phyloP scores from a whole-genome alignment of 2,797 vertebrate species.

The Cheirogaleus major region DNA sequence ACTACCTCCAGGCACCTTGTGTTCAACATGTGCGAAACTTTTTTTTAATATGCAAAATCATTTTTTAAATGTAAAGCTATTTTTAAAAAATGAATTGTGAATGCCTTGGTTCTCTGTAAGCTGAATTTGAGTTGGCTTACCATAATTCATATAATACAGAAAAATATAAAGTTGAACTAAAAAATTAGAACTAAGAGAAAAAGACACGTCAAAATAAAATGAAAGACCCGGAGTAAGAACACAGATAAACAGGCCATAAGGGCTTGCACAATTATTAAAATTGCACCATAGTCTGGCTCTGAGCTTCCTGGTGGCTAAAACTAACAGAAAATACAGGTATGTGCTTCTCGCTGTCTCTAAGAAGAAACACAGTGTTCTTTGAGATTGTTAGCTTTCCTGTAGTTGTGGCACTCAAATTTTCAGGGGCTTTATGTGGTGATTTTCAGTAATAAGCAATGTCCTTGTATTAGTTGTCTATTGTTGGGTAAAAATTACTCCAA shows the following conservation, averaged over 20 bases:
- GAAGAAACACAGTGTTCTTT: constrained; percentile 4
- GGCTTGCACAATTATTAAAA: constrained; percentile 2
- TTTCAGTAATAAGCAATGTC: constrained; percentile 28
- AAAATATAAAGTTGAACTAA: constrained; percentile 36
- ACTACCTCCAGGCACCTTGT: neutral
- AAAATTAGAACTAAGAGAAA: neutral
- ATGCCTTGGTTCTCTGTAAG: constrained; percentile 8
- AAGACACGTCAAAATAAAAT: constrained; percentile 17
- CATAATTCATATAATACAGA: neutral
- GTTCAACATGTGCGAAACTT: constrained; percentile 37
- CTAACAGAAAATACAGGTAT: constrained; percentile 7
- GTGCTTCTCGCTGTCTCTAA: neutral
- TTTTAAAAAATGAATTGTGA: neutral
- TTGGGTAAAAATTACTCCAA: constrained; percentile 12
- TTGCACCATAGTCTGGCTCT: constrained; percentile 10
- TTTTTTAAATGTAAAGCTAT: neutral
- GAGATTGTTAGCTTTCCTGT: neutral
- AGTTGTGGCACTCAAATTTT: neutral
- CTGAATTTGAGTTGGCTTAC: constrained; percentile 24
- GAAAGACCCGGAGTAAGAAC: neutral
- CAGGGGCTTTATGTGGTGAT: neutral
- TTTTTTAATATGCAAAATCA: constrained; percentile 8
- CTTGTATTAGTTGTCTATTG: constrained; percentile 5
- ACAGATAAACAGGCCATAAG: neutral
- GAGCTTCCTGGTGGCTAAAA: constrained; percentile 14